Evolutionary conservation across 2,113 vertebrate genomes (phyloP), one percentile per base, ranked within the genome.

Genomic region (Clupea harengus): DNA sequence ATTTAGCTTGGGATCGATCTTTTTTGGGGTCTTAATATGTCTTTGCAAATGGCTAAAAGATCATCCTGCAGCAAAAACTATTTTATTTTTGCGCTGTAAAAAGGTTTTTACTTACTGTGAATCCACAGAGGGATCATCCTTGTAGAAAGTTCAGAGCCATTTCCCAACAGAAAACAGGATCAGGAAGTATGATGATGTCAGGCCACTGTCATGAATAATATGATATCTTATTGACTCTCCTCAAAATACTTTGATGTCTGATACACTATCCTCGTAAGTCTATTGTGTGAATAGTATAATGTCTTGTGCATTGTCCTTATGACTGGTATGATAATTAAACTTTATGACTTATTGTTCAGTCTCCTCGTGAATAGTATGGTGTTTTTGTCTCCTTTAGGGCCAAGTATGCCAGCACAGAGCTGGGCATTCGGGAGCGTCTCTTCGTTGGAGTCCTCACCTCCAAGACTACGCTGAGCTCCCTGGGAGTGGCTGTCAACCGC

Each of bases 361-460:
- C 52, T 60, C 54, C 54, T 60, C 20, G 5, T 67, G n/a, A 67
- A 3, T 28, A 28, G 64, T 67, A 25, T 67, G 64, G 72, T 78
- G 28, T 32, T 15, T 78, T 8, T 32, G 13, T 78, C 9, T 78
- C 25, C 4, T 13, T 32, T 5, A 78, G 72, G 72, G 11, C 72
- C 11, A 78, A 78, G 72, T 78, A 78, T 78, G 97, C 98, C 87
- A 99, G 98, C 93, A 97, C 97, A 0, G 98, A 99, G 92, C 91
- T 99, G 93, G 97, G 97, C 47, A 99, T 97, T 88, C 95, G 96
- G 25, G 98, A 99, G 92, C 96, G 93, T 32, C 95, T 99, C 54
- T 96, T 99, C 0, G 97, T 98, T 22, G 97, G 97, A 0, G 97
- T 99, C 90, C 93, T 99, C 89, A 99, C 97, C 3, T 98, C 98